A percentile compares a stretch with the other conserved stretches of the same genome.
These are phyloP conservation scores for Chrysotoxum bicinctum DNA, from an alignment of 2,888 invertebrate genomes.

Conservation along the genomic window DNA sequence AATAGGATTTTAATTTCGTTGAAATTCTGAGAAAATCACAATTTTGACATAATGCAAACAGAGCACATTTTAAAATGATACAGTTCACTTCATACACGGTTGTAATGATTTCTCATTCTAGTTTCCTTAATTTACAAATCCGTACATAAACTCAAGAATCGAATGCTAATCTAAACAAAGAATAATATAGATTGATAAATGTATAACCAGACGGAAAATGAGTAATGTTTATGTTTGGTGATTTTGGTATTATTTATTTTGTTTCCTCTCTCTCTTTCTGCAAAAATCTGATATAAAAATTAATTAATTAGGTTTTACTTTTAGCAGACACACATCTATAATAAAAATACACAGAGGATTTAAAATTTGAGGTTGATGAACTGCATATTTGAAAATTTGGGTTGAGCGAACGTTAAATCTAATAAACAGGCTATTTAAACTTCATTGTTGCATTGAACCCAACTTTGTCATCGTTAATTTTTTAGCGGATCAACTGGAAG, in stretches of 20 bases:
- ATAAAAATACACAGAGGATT: neutral
- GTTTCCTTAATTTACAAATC: neutral
- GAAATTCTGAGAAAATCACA: neutral
- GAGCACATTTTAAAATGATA: neutral
- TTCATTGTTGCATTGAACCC: slow-evolving; percentile 18
- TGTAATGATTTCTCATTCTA: slow-evolving; percentile 4
- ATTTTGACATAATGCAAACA: neutral
- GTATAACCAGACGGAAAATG: neutral
- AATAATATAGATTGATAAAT: neutral
- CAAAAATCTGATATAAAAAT: slow-evolving; percentile 5
- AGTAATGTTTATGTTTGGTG: neutral
- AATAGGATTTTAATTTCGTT: neutral
- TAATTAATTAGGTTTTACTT: slow-evolving; percentile 7
- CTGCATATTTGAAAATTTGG: slow-evolving; percentile 14
- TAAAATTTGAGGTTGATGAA: slow-evolving; percentile 21
- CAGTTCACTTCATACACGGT: slow-evolving; percentile 3
- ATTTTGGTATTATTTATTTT: neutral
- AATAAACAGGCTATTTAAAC: slow-evolving; percentile 13
- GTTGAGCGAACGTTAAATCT: slow-evolving; percentile 7
- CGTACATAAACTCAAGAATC: neutral
- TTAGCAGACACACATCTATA: slow-evolving; percentile 6
- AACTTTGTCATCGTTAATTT: neutral
- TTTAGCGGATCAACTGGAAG: neutral
- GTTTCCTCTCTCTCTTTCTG: neutral
- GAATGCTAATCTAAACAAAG: slow-evolving; percentile 1